Base-by-base conservation (phyloP, 1,140 invertebrate genomes). In the Dendroctonus valens region DNA sequence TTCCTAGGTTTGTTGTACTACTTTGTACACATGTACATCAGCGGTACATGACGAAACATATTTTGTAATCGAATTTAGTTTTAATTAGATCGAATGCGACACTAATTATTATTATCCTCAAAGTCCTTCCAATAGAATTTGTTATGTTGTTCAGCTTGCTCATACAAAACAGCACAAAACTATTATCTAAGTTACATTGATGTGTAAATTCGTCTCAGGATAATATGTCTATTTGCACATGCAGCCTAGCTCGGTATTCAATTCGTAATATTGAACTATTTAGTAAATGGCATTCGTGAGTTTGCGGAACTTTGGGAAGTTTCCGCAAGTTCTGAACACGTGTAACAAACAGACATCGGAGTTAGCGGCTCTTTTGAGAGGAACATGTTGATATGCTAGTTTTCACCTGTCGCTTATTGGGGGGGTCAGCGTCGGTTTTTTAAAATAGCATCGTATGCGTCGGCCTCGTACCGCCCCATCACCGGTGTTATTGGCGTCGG, bases 401-500 rank as follows among this genome's bases (percentile, higher is more conserved):
- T 74, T 64, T 72, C 73, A 75, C 72, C 72, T 73, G 72, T 73
- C 68, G 62, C 58, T 62, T 61, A 50, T 63, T 60, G 49, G 41
- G 65, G 68, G 59, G 72, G 70, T 74, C 73, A 72, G 72, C 73
- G 67, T 59, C 69, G 65, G 71, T 67, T 72, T 73, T 75, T 69
- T 69, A 57, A 65, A 68, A 62, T 61, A 70, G 57, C 65, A 67
- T 70, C 70, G 70, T 67, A 55, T 72, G 70, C 70, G 73, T 72
- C 72, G 71, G 70, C 70, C 70, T 75, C 71, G 67, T 70, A 71
- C 74, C 68, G 69, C 67, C 57, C 67, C 57, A 65, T 61, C 70
- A 42, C 55, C 59, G 62, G 72, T 70, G 73, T 72, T 72, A 76
- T 75, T 76, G 75, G 75, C 75, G 75, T 76, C 74, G 69, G 52